A percentile compares a stretch with the other conserved stretches of the same genome.
Conservation (phyloP, 2,113 vertebrate species). For the Scortum barcoo region DNA sequence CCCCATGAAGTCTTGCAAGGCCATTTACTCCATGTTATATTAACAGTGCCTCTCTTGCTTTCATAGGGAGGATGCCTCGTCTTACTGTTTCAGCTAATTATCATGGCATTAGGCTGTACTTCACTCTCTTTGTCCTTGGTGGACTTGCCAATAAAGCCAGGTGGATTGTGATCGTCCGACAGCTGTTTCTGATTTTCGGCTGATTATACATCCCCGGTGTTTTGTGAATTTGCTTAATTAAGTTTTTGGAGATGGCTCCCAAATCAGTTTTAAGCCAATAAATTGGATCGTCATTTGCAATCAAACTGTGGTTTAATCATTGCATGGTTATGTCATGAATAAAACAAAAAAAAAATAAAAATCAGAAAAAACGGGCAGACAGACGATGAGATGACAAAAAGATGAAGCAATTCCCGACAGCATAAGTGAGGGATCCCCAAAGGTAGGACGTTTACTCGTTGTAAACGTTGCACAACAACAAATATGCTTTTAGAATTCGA, state of each 20-base stretch:
- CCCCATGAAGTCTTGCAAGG: constrained; percentile 23
- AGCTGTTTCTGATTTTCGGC: constrained; percentile 48
- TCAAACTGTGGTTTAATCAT: constrained; percentile 42
- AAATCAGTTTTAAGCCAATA: constrained; percentile 38
- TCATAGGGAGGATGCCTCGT: constrained; percentile 28
- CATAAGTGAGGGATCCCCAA: constrained; percentile 31
- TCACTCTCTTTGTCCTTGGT: constrained; percentile 51
- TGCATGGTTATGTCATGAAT: constrained; percentile 3
- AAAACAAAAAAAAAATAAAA: constrained; percentile 14
- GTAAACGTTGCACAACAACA: constrained; percentile 44
- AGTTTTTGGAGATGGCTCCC: constrained; percentile 23
- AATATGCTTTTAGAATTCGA: constrained; percentile 21
- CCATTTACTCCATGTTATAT: constrained; percentile 51
- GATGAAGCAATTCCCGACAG: constrained; percentile 28
- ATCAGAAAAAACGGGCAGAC: constrained; percentile 16
- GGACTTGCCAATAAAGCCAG: constrained; percentile 43
- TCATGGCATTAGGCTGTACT: not conserved
- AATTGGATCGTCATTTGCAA: constrained; percentile 33
- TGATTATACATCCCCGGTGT: constrained; percentile 16
- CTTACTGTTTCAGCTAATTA: constrained; percentile 50
- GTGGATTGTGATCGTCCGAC: constrained; percentile 33
- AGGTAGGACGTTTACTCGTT: constrained; percentile 45
- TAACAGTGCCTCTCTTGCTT: constrained; percentile 49
- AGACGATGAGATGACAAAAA: constrained; percentile 47
- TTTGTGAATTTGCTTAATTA: constrained; percentile 25